A percentile compares a stretch with the other conserved stretches of the same genome.
These are phyloP conservation scores for Eupeodes luniger DNA, from an alignment of 2,888 invertebrate species.

Conservation along the genomic window DNA sequence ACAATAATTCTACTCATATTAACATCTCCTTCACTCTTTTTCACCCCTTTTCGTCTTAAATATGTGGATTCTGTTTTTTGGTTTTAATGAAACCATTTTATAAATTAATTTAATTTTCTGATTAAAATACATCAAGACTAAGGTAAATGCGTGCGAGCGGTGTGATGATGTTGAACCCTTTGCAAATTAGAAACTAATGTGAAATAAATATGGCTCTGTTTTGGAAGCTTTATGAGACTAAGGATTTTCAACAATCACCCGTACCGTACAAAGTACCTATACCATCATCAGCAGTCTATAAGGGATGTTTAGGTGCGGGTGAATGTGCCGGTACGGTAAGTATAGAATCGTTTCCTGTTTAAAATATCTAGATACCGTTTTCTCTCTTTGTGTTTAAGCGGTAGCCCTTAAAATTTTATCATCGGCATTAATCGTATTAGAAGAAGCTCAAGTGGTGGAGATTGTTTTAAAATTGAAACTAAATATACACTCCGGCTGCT, in stretches of 20 bases:
- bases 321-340: not conserved
- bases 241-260: slow-evolving; percentile 16
- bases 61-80: slow-evolving; percentile 44
- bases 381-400: slow-evolving; percentile 36
- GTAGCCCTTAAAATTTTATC: slow-evolving; percentile 75
- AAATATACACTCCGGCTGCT: slow-evolving; percentile 53
- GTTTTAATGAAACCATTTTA: slow-evolving; percentile 71
- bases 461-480: slow-evolving; percentile 75
- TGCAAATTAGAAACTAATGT: slow-evolving; percentile 74
- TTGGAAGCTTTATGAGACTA: slow-evolving; percentile 23
- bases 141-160: slow-evolving; percentile 6
- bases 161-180: slow-evolving; percentile 57
- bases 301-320: too few species aligned
- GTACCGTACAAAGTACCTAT: too few species aligned
- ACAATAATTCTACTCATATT: not conserved
- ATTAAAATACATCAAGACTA: slow-evolving; percentile 58
- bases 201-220: slow-evolving; percentile 70
- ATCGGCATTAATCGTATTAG: slow-evolving; percentile 72
- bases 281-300: too few species aligned
- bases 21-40: not conserved
- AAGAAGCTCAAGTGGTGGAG: slow-evolving; percentile 40
- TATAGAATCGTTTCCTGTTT: not conserved
- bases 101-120: slow-evolving; percentile 75
- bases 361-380: slow-evolving; percentile 5
- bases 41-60: not conserved